These are phyloP conservation scores for Callospermophilus lateralis DNA, from an alignment of 2,113 vertebrate genomes.

Conservation along the genomic window DNA sequence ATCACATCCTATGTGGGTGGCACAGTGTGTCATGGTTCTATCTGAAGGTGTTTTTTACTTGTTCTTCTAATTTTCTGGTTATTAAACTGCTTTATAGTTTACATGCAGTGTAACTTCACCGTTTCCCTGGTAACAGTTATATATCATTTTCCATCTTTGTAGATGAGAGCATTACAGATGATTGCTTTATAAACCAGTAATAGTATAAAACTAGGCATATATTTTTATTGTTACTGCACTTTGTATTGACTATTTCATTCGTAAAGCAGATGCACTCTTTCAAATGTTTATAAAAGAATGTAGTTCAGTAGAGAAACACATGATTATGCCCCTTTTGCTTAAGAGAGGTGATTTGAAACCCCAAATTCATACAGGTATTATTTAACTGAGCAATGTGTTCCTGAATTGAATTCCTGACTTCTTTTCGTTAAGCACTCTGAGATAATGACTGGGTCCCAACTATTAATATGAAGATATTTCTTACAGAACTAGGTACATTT, in stretches of 20 bases:
- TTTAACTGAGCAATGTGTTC: slow-evolving; percentile 70
- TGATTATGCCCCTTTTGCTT: slow-evolving; percentile 81
- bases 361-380: slow-evolving; percentile 70
- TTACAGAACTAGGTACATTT: slow-evolving; percentile 66
- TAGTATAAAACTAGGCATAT: slow-evolving; percentile 78
- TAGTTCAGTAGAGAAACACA: slow-evolving; percentile 82
- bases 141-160: slow-evolving; percentile 83
- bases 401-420: slow-evolving; percentile 62
- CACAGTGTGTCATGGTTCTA: slow-evolving; percentile 63
- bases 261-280: slow-evolving; percentile 74
- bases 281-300: slow-evolving; percentile 82
- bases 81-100: slow-evolving; percentile 86
- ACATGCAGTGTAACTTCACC: slow-evolving; percentile 82
- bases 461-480: slow-evolving; percentile 50
- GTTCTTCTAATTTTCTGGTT: slow-evolving; percentile 83
- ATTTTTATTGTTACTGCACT: slow-evolving; percentile 80
- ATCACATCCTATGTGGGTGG: slow-evolving; percentile 48
- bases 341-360: slow-evolving; percentile 81
- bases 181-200: slow-evolving; percentile 78
- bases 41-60: slow-evolving; percentile 64
- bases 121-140: slow-evolving; percentile 88
- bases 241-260: slow-evolving; percentile 77
- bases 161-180: slow-evolving; percentile 77
- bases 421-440: slow-evolving; percentile 66
- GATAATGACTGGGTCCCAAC: slow-evolving; percentile 55